A percentile compares a stretch with the other conserved stretches of the same genome.
phyloP scores from a whole-genome alignment of 2,113 vertebrate genomes.

The Coreoperca whiteheadi region DNA sequence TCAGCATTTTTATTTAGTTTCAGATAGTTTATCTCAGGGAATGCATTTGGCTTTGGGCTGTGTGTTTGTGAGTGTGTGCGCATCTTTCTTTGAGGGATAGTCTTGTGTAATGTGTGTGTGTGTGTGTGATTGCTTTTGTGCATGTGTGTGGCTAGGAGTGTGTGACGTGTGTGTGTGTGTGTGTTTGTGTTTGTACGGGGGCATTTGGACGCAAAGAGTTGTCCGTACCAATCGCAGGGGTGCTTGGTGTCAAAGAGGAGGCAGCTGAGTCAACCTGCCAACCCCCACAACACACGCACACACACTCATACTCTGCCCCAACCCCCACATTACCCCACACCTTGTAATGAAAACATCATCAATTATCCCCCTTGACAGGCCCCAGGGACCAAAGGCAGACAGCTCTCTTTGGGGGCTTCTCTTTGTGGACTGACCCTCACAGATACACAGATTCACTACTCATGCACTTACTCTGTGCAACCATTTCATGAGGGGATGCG shows the following conservation, averaged over 20 bases:
- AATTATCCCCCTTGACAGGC: constrained; percentile 91
- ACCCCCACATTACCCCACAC: constrained; percentile 88
- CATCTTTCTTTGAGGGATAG: constrained; percentile 25
- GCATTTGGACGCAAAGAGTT: constrained; percentile 85
- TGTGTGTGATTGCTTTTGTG: constrained; percentile 12
- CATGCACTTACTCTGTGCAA: constrained; percentile 37
- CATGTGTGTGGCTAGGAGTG: not conserved
- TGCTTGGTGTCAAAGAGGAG: constrained; percentile 84
- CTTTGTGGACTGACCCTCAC: constrained; percentile 84
- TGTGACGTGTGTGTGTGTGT: constrained; percentile 11
- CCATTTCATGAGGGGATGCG: constrained; percentile 1
- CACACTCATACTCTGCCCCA: constrained; percentile 73
- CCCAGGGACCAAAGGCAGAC: constrained; percentile 84
- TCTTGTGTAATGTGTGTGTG: constrained; percentile 27
- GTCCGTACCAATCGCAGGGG: constrained; percentile 80
- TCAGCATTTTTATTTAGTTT: constrained; percentile 56
- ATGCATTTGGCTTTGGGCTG: constrained; percentile 53
- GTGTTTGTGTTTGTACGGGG: constrained; percentile 20
- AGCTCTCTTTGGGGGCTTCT: constrained; percentile 87
- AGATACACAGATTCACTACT: constrained; percentile 48
- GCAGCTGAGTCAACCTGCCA: constrained; percentile 88
- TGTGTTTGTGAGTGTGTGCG: constrained; percentile 50
- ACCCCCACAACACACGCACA: constrained; percentile 54
- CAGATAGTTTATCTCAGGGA: constrained; percentile 62
- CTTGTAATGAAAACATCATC: constrained; percentile 96